These are phyloP conservation scores for Brachionus rubens DNA, from an alignment of 1,140 invertebrate species.

Conservation along the genomic window DNA sequence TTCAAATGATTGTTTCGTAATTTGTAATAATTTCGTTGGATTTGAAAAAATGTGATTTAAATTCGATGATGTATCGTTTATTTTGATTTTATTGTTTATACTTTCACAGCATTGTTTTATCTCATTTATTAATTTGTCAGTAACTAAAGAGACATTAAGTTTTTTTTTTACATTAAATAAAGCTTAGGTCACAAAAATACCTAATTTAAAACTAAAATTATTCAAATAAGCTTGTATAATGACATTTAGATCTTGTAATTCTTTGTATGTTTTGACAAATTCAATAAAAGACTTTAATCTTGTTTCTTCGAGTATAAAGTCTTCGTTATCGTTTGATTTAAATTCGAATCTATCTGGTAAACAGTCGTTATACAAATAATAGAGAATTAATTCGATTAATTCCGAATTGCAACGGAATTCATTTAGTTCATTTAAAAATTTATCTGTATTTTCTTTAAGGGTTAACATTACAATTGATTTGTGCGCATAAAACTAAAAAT, in stretches of 20 bases:
- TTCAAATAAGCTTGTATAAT: not conserved
- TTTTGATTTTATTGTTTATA: constrained; percentile 5
- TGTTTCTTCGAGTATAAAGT: not conserved
- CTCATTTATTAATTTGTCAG: constrained; percentile 9
- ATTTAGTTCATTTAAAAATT: constrained; percentile 14
- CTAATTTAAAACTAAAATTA: constrained; percentile 11
- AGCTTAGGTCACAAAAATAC: not conserved
- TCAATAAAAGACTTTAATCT: not conserved
- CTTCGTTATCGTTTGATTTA: not conserved
- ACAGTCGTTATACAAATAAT: constrained; percentile 18
- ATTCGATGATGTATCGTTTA: not conserved
- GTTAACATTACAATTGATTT: constrained; percentile 19
- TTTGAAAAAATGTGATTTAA: not conserved
- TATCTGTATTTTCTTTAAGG: not conserved
- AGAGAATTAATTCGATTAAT: not conserved
- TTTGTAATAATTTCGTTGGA: constrained; percentile 31
- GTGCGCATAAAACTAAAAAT: constrained; percentile 32
- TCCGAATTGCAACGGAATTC: not conserved
- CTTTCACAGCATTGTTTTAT: constrained; percentile 14
- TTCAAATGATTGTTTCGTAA: not conserved
- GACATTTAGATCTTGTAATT: not conserved
- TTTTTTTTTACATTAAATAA: not conserved
- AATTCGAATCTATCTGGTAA: not conserved
- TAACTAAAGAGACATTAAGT: not conserved
- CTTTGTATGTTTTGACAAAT: not conserved